Conservation (phyloP, 2,113 vertebrate species). For the Nettapus auritus region DNA sequence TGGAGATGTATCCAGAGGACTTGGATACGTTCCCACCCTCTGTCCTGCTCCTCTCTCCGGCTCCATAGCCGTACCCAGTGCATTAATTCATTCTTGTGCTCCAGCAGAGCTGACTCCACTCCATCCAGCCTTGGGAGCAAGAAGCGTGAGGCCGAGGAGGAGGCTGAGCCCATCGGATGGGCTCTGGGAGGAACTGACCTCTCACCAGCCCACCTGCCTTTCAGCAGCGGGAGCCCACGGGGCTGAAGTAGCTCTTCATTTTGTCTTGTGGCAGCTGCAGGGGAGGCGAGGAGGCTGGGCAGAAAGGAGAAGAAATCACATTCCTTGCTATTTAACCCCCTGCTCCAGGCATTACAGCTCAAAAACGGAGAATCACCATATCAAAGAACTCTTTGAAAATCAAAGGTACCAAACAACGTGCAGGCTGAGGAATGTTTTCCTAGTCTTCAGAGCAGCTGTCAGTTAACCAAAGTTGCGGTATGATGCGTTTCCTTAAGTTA, state of each 20-base stretch:
- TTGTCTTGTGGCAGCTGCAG: not conserved
- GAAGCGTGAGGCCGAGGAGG: not conserved
- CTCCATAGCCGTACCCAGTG: not conserved
- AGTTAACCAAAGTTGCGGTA: not conserved
- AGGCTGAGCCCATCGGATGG: not conserved
- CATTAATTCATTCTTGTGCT: not conserved
- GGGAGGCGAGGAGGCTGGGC: not conserved
- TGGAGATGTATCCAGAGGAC: not conserved
- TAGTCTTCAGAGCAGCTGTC: not conserved
- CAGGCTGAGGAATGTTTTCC: not conserved
- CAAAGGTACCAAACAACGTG: not conserved
- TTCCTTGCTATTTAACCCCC: not conserved
- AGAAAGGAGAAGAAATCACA: not conserved
- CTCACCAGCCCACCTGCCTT: not conserved
- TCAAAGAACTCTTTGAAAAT: conserved; percentile 59
- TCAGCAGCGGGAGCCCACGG: not conserved
- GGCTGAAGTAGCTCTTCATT: not conserved
- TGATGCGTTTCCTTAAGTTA: not conserved
- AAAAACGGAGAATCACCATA: conserved; percentile 39
- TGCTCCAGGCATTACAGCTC: conserved; percentile 29
- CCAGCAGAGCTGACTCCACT: not conserved
- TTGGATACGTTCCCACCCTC: not conserved
- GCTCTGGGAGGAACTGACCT: not conserved
- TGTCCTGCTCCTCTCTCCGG: not conserved
- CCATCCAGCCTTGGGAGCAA: not conserved